phyloP scores from a whole-genome alignment of 2,888 invertebrate genomes.

The Philaethria dido region DNA sequence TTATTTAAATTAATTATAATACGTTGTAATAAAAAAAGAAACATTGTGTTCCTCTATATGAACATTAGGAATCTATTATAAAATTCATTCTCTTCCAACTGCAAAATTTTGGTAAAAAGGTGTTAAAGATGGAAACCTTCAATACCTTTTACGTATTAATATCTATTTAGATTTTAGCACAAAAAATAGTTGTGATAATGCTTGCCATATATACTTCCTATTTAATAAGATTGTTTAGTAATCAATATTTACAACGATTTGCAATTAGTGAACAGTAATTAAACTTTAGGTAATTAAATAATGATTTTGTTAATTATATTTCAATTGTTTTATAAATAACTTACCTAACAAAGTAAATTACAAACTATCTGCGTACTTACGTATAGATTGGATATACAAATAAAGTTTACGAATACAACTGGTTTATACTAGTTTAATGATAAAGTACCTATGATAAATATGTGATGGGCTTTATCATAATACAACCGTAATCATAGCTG shows the following conservation, averaged over 20 bases:
- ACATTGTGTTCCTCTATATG: too few relatives aligned
- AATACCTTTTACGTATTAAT: too few relatives aligned
- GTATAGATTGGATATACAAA: neutral
- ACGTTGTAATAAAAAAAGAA: too few relatives aligned
- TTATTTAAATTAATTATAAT: too few relatives aligned
- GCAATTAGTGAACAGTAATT: neutral
- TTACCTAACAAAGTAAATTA: neutral
- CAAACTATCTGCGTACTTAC: neutral
- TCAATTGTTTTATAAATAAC: neutral
- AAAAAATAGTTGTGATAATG: too few relatives aligned
- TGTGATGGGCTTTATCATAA: conserved; percentile 11
- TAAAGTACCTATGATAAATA: conserved; percentile 12
- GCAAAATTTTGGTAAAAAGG: too few relatives aligned
- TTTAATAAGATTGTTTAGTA: neutral
- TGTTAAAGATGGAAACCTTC: too few relatives aligned
- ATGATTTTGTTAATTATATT: neutral
- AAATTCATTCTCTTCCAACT: too few relatives aligned
- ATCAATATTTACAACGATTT: neutral
- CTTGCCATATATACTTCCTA: too few relatives aligned
- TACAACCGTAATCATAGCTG: neutral
- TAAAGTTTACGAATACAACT: neutral
- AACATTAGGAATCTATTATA: too few relatives aligned
- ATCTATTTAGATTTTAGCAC: too few relatives aligned
- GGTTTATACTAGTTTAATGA: conserved; percentile 1
- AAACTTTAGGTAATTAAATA: neutral